A percentile compares a stretch with the other conserved stretches of the same genome.
Evolutionary conservation across 2,888 invertebrate species (phyloP).

Genomic region (Meteorus colon): DNA sequence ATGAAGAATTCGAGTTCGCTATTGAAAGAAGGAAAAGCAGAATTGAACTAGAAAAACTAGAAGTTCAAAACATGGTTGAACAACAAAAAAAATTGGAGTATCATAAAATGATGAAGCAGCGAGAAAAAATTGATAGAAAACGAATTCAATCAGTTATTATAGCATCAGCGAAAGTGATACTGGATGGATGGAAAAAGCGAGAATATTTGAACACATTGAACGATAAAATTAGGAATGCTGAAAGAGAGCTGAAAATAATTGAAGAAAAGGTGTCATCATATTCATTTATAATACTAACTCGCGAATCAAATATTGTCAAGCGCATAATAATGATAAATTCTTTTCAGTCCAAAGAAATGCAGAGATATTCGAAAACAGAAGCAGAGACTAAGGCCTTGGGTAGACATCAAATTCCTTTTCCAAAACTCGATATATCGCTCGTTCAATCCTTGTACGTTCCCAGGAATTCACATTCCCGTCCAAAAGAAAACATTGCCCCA

Average conservation of each 20-base stretch:
- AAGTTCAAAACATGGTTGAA: constrained; percentile 15
- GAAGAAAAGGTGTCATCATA: background rate
- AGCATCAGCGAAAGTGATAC: constrained; percentile 1
- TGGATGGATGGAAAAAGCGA: constrained; percentile 4
- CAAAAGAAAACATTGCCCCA: background rate
- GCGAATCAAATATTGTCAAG: background rate
- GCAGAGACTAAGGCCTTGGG: constrained; percentile 17
- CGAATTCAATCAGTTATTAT: constrained; percentile 8
- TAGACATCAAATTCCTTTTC: constrained; percentile 36
- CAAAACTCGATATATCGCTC: constrained; percentile 32
- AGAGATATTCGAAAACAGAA: constrained; percentile 15
- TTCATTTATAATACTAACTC: background rate
- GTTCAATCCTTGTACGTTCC: constrained; percentile 16
- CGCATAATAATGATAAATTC: background rate
- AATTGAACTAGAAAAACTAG: constrained; percentile 9
- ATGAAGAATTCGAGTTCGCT: constrained; percentile 33
- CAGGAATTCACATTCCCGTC: background rate
- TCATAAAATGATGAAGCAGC: constrained; percentile 13
- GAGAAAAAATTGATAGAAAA: constrained; percentile 20
- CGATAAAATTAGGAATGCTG: background rate
- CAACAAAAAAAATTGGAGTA: constrained; percentile 27
- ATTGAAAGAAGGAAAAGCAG: constrained; percentile 15
- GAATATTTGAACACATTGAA: background rate
- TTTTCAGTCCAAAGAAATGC: constrained; percentile 22
- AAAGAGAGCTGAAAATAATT: background rate